phyloP scores from a whole-genome alignment of 2,113 vertebrate genomes.

The Tylochromis polylepis region DNA sequence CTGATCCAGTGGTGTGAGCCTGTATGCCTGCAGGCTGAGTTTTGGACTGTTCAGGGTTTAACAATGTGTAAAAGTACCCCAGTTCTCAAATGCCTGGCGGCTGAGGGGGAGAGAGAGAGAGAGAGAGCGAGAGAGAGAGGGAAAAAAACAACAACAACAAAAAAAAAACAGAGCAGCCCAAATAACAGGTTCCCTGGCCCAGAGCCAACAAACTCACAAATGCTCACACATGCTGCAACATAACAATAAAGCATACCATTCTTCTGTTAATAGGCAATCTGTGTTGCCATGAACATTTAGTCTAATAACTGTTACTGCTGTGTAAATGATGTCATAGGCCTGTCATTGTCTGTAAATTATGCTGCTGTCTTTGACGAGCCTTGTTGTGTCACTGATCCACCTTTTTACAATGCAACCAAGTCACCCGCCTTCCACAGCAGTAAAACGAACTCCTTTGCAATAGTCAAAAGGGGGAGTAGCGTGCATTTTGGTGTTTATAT shows the following conservation, averaged over 20 bases:
- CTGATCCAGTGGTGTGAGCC: conserved; percentile 7
- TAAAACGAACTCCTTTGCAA: background rate
- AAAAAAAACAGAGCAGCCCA: conserved; percentile 24
- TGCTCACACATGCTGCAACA: conserved; percentile 57
- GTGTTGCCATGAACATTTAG: conserved; percentile 63
- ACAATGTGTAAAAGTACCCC: conserved; percentile 71
- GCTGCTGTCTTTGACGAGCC: conserved; percentile 22
- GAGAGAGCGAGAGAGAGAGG: background rate
- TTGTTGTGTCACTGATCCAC: conserved; percentile 41
- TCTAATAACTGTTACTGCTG: conserved; percentile 64
- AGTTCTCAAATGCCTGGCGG: conserved; percentile 61
- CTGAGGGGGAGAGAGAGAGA: background rate
- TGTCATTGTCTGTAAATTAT: conserved; percentile 55
- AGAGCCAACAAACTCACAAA: conserved; percentile 64
- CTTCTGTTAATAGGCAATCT: conserved; percentile 65
- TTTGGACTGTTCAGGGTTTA: conserved; percentile 66
- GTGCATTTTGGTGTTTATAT: background rate
- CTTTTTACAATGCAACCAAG: conserved; percentile 26
- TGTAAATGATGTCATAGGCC: conserved; percentile 65
- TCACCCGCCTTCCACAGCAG: background rate
- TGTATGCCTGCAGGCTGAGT: conserved; percentile 39
- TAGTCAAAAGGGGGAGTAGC: background rate
- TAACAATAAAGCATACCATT: conserved; percentile 65
- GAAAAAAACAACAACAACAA: background rate
- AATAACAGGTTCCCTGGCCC: conserved; percentile 64